Percentiles rank a stretch among this genome's conserved stretches.
Evolutionary conservation across 2,797 vertebrate species (phyloP).

Genomic region (Melopsittacus undulatus): DNA sequence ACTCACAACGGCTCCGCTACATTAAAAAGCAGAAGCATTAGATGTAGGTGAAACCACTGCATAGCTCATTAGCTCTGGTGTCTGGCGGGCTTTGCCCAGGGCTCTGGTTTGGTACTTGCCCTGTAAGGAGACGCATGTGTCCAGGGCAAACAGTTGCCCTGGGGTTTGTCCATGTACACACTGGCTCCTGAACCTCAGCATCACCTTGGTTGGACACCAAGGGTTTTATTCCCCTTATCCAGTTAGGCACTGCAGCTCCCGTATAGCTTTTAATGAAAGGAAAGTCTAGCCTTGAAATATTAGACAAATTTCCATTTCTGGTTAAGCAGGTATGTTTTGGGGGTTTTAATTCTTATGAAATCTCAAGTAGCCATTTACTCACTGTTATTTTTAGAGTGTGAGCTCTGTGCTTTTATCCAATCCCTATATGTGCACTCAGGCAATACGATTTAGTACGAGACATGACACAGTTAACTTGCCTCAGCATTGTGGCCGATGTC

Average conservation of each 20-base stretch:
- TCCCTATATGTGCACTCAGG: fast-evolving
- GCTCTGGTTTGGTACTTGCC: background rate
- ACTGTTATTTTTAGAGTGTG: background rate
- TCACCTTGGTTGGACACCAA: background rate
- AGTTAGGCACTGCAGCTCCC: background rate
- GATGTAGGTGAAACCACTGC: background rate
- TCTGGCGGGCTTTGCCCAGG: background rate
- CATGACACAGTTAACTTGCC: background rate
- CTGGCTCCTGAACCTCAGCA: background rate
- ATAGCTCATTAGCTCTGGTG: background rate
- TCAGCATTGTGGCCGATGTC: fast-evolving
- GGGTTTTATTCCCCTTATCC: background rate
- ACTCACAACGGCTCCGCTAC: background rate
- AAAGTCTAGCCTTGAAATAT: background rate
- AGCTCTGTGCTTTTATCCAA: background rate
- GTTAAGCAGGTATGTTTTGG: background rate
- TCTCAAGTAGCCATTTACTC: background rate
- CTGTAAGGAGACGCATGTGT: background rate
- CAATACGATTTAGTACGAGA: background rate
- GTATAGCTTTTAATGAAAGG: background rate
- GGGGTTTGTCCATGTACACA: fast-evolving
- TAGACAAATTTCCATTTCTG: background rate
- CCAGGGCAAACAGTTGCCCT: fast-evolving
- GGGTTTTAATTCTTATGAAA: background rate
- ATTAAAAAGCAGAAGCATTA: background rate